phyloP scores from a whole-genome alignment of 2,113 vertebrate genomes.

The Stigmatopora nigra region DNA sequence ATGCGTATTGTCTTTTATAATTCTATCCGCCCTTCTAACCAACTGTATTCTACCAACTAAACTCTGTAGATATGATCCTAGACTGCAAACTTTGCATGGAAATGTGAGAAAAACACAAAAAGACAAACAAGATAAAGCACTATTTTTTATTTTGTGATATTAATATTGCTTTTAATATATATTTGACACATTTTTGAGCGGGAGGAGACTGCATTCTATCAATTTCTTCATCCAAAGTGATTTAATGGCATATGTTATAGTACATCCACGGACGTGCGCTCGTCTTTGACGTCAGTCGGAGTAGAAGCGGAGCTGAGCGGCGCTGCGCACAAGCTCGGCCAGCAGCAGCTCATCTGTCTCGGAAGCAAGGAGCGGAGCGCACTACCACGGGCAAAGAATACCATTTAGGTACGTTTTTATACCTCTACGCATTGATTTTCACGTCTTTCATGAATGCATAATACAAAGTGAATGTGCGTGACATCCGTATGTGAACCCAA shows the following conservation, averaged over 20 bases:
- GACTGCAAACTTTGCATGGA: too few relatives aligned
- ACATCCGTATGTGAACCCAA: conserved; percentile 22
- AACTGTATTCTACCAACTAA: too few relatives aligned
- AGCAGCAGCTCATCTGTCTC: conserved; percentile 51
- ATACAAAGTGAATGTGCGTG: conserved; percentile 5
- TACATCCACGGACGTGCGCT: conserved; percentile 51
- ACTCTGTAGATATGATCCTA: too few relatives aligned
- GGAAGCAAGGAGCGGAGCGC: conserved; percentile 49
- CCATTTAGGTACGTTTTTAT: conserved; percentile 48
- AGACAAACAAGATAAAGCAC: too few relatives aligned
- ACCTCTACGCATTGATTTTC: too few relatives aligned
- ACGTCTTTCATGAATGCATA: neutral
- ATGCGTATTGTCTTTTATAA: too few relatives aligned
- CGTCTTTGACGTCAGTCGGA: conserved; percentile 63
- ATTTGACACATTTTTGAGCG: neutral
- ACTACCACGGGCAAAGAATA: conserved; percentile 45
- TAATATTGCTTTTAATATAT: too few relatives aligned
- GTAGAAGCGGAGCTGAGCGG: conserved; percentile 45
- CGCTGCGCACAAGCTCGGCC: conserved; percentile 48
- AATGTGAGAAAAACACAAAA: too few relatives aligned
- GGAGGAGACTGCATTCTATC: neutral
- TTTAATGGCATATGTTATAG: conserved; percentile 55
- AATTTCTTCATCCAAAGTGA: conserved; percentile 12
- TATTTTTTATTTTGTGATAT: too few relatives aligned
- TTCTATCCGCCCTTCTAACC: too few relatives aligned